Conservation (phyloP, 2,888 invertebrate genomes). For the Rotaria magnacalcarata region DNA sequence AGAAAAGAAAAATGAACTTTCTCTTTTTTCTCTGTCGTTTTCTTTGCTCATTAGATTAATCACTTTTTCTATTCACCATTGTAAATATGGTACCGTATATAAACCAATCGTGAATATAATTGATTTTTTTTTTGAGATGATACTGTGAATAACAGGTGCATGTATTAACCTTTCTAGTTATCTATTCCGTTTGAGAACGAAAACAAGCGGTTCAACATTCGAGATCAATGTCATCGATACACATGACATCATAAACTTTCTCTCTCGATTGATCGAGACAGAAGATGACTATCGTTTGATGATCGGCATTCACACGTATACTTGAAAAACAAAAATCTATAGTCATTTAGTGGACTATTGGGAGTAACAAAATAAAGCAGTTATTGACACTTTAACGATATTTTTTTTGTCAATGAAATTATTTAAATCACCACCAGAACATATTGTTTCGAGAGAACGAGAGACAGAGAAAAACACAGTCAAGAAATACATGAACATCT, state of each 20-base stretch:
- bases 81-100: not conserved
- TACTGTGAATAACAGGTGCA: constrained; percentile 10
- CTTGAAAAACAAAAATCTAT: not conserved
- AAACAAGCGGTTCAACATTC: not conserved
- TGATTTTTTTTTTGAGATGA: not conserved
- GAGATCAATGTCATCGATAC: not conserved
- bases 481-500: not conserved
- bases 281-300: not conserved
- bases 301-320: constrained; percentile 16
- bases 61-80: constrained; percentile 2
- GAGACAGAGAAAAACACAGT: no score
- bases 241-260: constrained; percentile 8
- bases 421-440: not conserved
- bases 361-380: not conserved
- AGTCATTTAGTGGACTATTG: not conserved
- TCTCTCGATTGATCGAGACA: not conserved
- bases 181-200: not conserved
- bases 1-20: constrained; percentile 11
- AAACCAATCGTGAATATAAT: constrained; percentile 5
- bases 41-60: constrained; percentile 25
- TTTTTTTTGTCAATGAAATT: not conserved
- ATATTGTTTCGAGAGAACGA: no score
- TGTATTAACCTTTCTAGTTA: not conserved
- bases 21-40: not conserved
- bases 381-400: not conserved